Evolutionary conservation across 2,113 vertebrate genomes (phyloP), one percentile per base, ranked within the genome.

Genomic region (Corythornis cristatus): DNA sequence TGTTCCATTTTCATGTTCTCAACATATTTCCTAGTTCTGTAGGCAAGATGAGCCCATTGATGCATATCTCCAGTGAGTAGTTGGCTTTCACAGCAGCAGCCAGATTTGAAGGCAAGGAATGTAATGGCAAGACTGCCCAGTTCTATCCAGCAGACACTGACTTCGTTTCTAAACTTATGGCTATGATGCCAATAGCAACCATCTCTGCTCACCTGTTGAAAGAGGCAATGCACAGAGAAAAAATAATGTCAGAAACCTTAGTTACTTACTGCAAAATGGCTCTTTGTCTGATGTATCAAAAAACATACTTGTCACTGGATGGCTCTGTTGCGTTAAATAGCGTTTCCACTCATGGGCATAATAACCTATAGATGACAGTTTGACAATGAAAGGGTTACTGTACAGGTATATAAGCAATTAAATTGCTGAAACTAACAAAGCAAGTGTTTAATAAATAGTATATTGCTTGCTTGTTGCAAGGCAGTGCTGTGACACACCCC

Each of bases 191-290:
- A 45, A 0, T 9, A 74, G 67, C 45, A 62, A 5, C 71, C 37
- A 3, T 17, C 81, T 37, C 56, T 86, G 51, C 72, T 51, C 0
- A 1, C 65, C 64, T 75, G 67, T 84, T 80, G 82, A 25, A 20
- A 21, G 81, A 74, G 76, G 62, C 33, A 73, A 29, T 4, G 12
- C 16, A 53, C 46, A 84, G 15, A 64, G 60, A 29, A 71, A 71
- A 93, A 90, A 66, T 18, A 0, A 40, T 40, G 53, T 58, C 8
- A 3, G 64, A 28, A 68, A 75, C 51, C 57, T 70, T n/a, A 83
- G 90, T 46, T 79, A 97, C 99, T 99, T 92, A 99, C 99, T 98
- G 85, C 98, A 98, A 94, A 98, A 99, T 9, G 99, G 99, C 35
- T 97, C 96, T 45, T 97, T 53, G 16, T 98, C 94, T 0, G 97